Evolutionary conservation across 1,140 invertebrate genomes (phyloP), one percentile per base, ranked within the genome.

Genomic region (Bursaphelenchus mucronatus): DNA sequence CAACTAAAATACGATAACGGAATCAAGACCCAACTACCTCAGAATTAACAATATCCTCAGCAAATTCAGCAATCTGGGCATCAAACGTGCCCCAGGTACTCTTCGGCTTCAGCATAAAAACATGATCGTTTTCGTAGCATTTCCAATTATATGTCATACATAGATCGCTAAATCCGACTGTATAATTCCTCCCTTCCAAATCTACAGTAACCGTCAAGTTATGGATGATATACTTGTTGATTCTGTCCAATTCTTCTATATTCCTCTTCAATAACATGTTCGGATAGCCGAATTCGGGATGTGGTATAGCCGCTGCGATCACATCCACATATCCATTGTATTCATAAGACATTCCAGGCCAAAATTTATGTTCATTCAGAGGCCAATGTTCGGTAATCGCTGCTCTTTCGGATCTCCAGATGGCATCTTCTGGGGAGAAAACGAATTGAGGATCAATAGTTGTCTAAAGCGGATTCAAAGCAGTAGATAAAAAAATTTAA

Each of bases 141-240:
- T 76, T 75, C 79, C 79, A 80, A 44, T 78, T 71, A 63, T 78
- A 79, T 9, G 77, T 64, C 78, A 80, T 79, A 50, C 78, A 80
- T 40, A 30, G 59, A 61, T 80, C 78, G 10, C 71, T 73, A 61
- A 73, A 80, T 8, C 64, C 67, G 15, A 81, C 71, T 51, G 81
- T 39, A 50, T 63, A 73, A 21, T 11, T 44, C 61, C 59, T 21
- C 8, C 65, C 69, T 11, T 68, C 56, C 30, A 30, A 30, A 30
- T 67, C 43, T 10, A 78, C 40, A 7, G 72, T 68, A 8, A 76
- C 66, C 0, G 76, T 78, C 41, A 76, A 39, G 40, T 76, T 76
- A 58, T 75, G 62, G 45, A 75, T 53, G 11, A 78, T 74, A 19
- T 54, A 78, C 71, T 80, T 53, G 61, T 79, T 80, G 40, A 77